Percentiles rank a stretch among this genome's conserved stretches.
These are phyloP conservation scores for Varecia variegata DNA, from an alignment of 2,797 vertebrate genomes.

Conservation along the genomic window DNA sequence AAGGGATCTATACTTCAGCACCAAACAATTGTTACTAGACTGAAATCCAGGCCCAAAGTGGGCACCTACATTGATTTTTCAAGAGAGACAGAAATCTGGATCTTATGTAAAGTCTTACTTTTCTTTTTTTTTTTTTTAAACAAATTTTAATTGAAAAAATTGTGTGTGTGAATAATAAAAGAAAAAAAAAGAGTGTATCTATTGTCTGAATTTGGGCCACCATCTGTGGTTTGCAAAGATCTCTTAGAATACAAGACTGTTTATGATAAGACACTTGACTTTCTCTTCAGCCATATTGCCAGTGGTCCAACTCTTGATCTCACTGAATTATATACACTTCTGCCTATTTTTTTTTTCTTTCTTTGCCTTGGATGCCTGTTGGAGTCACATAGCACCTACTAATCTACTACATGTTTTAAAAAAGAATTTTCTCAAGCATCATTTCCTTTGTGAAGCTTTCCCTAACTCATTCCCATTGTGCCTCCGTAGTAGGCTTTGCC, in stretches of 20 bases:
- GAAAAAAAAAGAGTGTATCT: neutral
- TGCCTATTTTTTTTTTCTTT: neutral
- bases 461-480: neutral
- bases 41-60: neutral
- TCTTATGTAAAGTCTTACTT: neutral
- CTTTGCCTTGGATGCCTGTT: neutral
- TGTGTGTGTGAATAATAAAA: neutral
- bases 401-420: neutral
- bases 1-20: neutral
- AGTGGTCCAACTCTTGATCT: neutral
- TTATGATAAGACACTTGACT: neutral
- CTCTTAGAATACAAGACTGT: neutral
- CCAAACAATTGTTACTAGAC: neutral
- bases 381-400: neutral
- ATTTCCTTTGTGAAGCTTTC: neutral
- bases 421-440: neutral
- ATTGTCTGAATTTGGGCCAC: slow-evolving; percentile 2
- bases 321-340: neutral
- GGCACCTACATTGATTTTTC: neutral
- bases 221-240: slow-evolving; percentile 15
- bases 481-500: neutral
- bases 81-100: neutral
- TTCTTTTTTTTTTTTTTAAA: neutral
- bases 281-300: neutral
- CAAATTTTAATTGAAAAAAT: slow-evolving; percentile 19